Percentiles rank a stretch among this genome's conserved stretches.
These are phyloP conservation scores for Pseudorhombus dupliciocellatus DNA, from an alignment of 2,113 vertebrate species.

Conservation along the genomic window DNA sequence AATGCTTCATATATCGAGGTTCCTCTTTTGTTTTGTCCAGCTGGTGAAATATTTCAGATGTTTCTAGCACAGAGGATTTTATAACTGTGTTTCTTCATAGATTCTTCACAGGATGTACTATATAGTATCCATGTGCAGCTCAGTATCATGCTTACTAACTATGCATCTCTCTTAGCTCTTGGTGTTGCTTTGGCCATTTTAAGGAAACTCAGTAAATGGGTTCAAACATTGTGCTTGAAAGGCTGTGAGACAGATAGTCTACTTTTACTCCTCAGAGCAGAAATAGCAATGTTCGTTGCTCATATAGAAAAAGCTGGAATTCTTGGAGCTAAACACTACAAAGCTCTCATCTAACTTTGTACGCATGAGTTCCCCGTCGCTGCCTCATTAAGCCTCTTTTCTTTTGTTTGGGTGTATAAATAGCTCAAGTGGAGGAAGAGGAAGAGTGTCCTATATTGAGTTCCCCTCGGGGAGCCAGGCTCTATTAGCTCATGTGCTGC, in stretches of 20 bases:
- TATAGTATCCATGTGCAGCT: slow-evolving; percentile 21
- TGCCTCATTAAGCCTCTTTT: slow-evolving; percentile 73
- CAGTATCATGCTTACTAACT: slow-evolving; percentile 60
- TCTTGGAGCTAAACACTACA: slow-evolving; percentile 61
- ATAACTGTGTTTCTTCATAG: slow-evolving; percentile 13
- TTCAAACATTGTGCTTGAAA: slow-evolving; percentile 28
- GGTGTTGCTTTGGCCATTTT: slow-evolving; percentile 33
- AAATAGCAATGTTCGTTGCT: slow-evolving; percentile 15
- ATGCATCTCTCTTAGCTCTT: slow-evolving; percentile 54
- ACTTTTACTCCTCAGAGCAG: slow-evolving; percentile 22
- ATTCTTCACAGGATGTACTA: slow-evolving; percentile 6
- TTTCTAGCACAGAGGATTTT: neutral
- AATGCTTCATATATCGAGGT: slow-evolving; percentile 35
- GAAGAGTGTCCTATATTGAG: slow-evolving; percentile 79
- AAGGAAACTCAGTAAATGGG: slow-evolving; percentile 10
- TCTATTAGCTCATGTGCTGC: slow-evolving; percentile 72
- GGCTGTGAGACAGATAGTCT: slow-evolving; percentile 15
- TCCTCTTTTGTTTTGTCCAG: slow-evolving; percentile 27
- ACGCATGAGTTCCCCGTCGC: slow-evolving; percentile 64
- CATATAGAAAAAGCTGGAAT: slow-evolving; percentile 12
- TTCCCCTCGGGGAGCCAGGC: slow-evolving; percentile 66
- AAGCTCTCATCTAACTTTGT: slow-evolving; percentile 67
- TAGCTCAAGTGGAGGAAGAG: slow-evolving; percentile 77
- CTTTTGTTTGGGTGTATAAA: slow-evolving; percentile 81
- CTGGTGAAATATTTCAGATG: slow-evolving; percentile 11